A percentile compares a stretch with the other conserved stretches of the same genome.
Conservation (phyloP, 2,888 invertebrate genomes). For the Chalcosyrphus nemorum region DNA sequence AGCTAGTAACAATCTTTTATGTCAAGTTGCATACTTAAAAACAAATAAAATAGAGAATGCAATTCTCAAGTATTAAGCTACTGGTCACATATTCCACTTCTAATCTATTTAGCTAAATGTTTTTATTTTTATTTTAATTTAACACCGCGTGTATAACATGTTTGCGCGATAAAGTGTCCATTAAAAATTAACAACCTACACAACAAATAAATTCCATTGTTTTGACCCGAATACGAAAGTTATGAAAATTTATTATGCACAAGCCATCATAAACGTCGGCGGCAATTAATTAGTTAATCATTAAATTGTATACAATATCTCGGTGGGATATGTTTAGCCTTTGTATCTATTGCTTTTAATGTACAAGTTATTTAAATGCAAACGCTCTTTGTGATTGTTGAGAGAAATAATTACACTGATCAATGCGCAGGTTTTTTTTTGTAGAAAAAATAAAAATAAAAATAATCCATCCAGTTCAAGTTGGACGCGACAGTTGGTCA, state of each 20-base stretch:
- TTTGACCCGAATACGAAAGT: conserved; percentile 39
- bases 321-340: neutral
- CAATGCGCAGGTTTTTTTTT: conserved; percentile 31
- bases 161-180: neutral
- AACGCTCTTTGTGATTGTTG: neutral
- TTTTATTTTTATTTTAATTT: neutral
- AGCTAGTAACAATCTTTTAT: too few species aligned
- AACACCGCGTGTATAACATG: neutral
- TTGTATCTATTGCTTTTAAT: neutral
- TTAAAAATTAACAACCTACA: conserved; percentile 1
- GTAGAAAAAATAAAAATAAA: conserved; percentile 36
- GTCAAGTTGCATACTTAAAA: too few species aligned
- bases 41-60: too few species aligned
- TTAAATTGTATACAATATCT: conserved; percentile 2
- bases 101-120: neutral
- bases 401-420: conserved; percentile 18
- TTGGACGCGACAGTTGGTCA: conserved; percentile 19
- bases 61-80: too few species aligned
- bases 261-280: conserved; percentile 12
- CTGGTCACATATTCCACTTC: too few species aligned
- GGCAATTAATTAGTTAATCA: conserved; percentile 39
- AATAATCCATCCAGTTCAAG: conserved; percentile 35
- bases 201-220: conserved; percentile 50
- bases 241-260: conserved; percentile 22
- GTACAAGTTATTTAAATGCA: neutral